Conservation (phyloP, 1,140 invertebrate species). For the Leptinotarsa lineolata region DNA sequence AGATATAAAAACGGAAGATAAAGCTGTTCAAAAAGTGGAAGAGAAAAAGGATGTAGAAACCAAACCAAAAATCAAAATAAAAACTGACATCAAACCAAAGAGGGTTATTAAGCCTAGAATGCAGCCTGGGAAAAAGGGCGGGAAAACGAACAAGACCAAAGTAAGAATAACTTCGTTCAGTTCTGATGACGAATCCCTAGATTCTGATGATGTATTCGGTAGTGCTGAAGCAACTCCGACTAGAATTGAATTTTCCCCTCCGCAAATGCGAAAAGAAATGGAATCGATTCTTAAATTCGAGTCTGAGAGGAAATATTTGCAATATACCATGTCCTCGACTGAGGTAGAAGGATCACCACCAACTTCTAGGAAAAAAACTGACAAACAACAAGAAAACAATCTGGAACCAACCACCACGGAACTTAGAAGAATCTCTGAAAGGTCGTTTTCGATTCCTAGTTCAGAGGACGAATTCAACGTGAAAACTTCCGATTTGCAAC, state of each 20-base stretch:
- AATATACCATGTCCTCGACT: constrained; percentile 73
- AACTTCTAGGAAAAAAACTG: constrained; percentile 65
- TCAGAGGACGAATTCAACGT: constrained; percentile 66
- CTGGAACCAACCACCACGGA: constrained; percentile 66
- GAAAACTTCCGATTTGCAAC: constrained; percentile 49
- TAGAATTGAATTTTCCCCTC: constrained; percentile 70
- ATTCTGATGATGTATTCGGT: constrained; percentile 73
- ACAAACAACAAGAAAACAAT: constrained; percentile 61
- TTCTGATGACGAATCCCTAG: constrained; percentile 71
- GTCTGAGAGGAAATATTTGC: constrained; percentile 69
- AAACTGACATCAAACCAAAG: constrained; percentile 59
- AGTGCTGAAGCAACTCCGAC: constrained; percentile 70
- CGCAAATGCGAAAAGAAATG: constrained; percentile 71
- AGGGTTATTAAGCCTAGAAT: constrained; percentile 60
- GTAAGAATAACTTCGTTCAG: constrained; percentile 72
- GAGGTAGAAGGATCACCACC: constrained; percentile 73
- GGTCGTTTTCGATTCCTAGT: constrained; percentile 71
- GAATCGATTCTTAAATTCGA: constrained; percentile 71
- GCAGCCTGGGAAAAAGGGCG: constrained; percentile 60
- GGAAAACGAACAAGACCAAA: constrained; percentile 64
- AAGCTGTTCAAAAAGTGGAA: constrained; percentile 32
- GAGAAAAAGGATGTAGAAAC: constrained; percentile 39
- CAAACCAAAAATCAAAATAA: constrained; percentile 58
- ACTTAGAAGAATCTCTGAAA: constrained; percentile 67
- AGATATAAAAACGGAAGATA: constrained; percentile 35